Evolutionary conservation across 2,113 vertebrate species (phyloP).

Genomic region (Cololabis saira): DNA sequence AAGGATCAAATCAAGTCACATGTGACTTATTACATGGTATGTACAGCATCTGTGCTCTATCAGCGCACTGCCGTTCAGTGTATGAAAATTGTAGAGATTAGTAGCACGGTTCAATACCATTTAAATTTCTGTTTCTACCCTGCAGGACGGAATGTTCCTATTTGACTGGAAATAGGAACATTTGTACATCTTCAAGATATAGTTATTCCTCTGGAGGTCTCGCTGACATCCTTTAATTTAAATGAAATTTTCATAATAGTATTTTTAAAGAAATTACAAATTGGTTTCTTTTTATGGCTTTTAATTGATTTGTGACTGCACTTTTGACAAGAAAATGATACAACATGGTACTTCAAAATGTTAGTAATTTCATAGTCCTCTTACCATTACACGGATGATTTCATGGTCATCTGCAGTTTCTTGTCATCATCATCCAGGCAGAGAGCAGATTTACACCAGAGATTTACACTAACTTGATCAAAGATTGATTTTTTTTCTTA

Average conservation of each 20-base stretch:
- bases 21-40: conserved; percentile 35
- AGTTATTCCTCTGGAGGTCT: conserved; percentile 14
- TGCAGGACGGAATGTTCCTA: conserved; percentile 12
- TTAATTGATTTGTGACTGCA: background rate
- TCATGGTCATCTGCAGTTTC: conserved; percentile 40
- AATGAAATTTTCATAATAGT: too few relatives aligned
- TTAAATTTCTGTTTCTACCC: conserved; percentile 17
- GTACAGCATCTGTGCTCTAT: conserved; percentile 2
- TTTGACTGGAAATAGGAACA: conserved; percentile 19
- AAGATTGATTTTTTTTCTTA: conserved; percentile 25
- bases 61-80: conserved; percentile 6
- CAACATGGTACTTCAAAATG: conserved; percentile 32
- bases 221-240: conserved; percentile 2
- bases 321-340: conserved; percentile 32
- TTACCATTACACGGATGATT: conserved; percentile 19
- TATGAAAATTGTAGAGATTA: conserved; percentile 44
- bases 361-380: conserved; percentile 19
- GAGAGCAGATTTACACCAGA: conserved; percentile 26
- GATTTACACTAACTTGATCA: conserved; percentile 52
- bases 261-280: too few relatives aligned
- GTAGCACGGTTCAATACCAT: conserved; percentile 17
- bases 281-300: too few relatives aligned
- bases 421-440: conserved; percentile 28
- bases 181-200: conserved; percentile 3
- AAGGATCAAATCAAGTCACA: conserved; percentile 32